Base-by-base conservation (phyloP, 2,888 invertebrate species). In the Apamea sordens region DNA sequence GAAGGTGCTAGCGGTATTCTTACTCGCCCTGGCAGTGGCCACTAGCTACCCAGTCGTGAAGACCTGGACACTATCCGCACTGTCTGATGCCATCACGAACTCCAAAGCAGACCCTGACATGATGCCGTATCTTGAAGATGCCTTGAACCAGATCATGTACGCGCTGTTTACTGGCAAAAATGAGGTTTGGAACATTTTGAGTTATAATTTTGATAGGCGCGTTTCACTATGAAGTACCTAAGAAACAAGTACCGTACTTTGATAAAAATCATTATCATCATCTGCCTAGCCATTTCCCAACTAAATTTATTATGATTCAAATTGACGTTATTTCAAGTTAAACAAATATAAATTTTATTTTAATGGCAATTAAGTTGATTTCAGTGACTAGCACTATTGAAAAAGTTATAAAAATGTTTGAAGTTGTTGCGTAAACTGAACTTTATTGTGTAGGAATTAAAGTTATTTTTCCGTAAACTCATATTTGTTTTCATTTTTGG, bases 61-160 rank as follows among this genome's bases (percentile, higher is more conserved):
- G 75, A 88, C 90, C 11, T 93, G 93, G 94, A 92, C 92, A 5
- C 86, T 94, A 41, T 59, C 80, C 15, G 87, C 92, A 77, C 86
- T 94, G 73, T 89, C 92, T 1, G 79, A 83, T 0, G 94, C 93
- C 44, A 88, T 95, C 24, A 80, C 91, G 68, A 89, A 84, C 88
- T 21, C 56, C 24, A 73, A 84, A 1, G 87, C 85, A 11, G 87
- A 93, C 10, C 90, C 92, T 80, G 56, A 15, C 5, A 47, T 89
- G 76, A 75, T 77, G 78, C 89, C 89, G 24, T 87, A 92, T 67
- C 90, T 94, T 82, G 64, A 76, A 4, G 86, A 85, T 0, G 91
- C 91, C 10, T 32, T 92, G 41, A 90, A 92, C 69, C 50, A 77
- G 44, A 84, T 92, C 21, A 89, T 92, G 91, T 41, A 44, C 4